Conservation (phyloP, 1,140 invertebrate species). For the Lordiphosa stackelbergi region DNA sequence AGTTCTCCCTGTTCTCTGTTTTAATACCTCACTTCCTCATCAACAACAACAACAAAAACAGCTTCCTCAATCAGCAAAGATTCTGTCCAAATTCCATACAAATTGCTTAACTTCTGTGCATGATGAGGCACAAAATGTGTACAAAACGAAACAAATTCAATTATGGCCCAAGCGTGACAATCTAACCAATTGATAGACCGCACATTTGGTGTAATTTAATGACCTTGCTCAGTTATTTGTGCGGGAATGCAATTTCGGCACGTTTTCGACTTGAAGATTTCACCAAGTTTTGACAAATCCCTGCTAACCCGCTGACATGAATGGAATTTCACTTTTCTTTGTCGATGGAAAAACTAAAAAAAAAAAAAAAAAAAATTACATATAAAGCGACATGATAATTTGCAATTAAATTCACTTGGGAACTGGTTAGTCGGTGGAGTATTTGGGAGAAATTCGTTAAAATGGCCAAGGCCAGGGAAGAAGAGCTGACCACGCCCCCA, state of each 20-base stretch:
- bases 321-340: constrained; percentile 65
- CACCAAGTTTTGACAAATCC: constrained; percentile 57
- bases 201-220: constrained; percentile 26
- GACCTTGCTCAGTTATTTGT: constrained; percentile 34
- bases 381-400: constrained; percentile 53
- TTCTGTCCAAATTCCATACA: constrained; percentile 3
- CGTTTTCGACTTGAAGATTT: constrained; percentile 46
- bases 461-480: constrained; percentile 40
- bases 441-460: constrained; percentile 55
- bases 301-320: constrained; percentile 70
- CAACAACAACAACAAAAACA: too few relatives aligned
- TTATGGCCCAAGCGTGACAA: constrained; percentile 5
- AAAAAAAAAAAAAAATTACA: constrained; percentile 28
- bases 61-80: constrained; percentile 10
- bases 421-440: constrained; percentile 38
- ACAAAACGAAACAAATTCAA: background rate
- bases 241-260: constrained; percentile 41
- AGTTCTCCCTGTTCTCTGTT: too few relatives aligned
- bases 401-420: constrained; percentile 57
- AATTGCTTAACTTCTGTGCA: constrained; percentile 5
- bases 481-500: constrained; percentile 17
- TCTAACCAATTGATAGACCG: constrained; percentile 8
- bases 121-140: constrained; percentile 3
- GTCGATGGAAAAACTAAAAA: constrained; percentile 49
- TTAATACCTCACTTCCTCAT: too few relatives aligned